Evolutionary conservation across 2,888 invertebrate species (phyloP).

Genomic region (Drosophila merina): DNA sequence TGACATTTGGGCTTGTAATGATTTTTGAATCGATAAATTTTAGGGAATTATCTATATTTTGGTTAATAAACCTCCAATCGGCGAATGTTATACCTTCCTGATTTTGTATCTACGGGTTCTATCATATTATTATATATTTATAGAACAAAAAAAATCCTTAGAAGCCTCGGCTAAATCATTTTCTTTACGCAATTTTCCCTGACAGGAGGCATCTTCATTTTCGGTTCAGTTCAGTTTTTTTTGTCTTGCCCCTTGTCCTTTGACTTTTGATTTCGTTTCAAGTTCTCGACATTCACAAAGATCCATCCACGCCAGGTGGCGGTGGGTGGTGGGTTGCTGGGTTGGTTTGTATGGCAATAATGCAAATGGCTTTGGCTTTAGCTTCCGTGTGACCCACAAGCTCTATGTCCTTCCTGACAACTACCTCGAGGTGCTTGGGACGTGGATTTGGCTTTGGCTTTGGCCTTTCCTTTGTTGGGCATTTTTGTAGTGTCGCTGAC

Average conservation of each 20-base stretch:
- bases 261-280: slow-evolving; percentile 67
- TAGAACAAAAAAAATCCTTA: too few relatives aligned
- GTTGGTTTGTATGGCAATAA: slow-evolving; percentile 55
- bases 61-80: too few relatives aligned
- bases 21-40: too few relatives aligned
- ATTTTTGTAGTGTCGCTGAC: slow-evolving; percentile 50
- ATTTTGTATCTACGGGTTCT: too few relatives aligned
- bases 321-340: neutral
- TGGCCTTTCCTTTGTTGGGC: slow-evolving; percentile 36
- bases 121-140: too few relatives aligned
- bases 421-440: slow-evolving; percentile 18
- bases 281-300: slow-evolving; percentile 46
- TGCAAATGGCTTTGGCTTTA: slow-evolving; percentile 75
- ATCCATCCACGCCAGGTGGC: slow-evolving; percentile 6
- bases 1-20: too few relatives aligned
- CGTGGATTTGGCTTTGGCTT: slow-evolving; percentile 23
- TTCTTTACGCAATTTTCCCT: slow-evolving; percentile 62
- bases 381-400: slow-evolving; percentile 62
- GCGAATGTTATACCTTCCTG: too few relatives aligned
- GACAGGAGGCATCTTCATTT: slow-evolving; percentile 36
- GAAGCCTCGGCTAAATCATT: slow-evolving; percentile 56
- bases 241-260: slow-evolving; percentile 28
- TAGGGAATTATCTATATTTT: too few relatives aligned
- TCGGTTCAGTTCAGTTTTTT: slow-evolving; percentile 28
- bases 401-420: slow-evolving; percentile 23